Conservation (phyloP, 2,888 invertebrate genomes). For the Odontocolon sp. region DNA sequence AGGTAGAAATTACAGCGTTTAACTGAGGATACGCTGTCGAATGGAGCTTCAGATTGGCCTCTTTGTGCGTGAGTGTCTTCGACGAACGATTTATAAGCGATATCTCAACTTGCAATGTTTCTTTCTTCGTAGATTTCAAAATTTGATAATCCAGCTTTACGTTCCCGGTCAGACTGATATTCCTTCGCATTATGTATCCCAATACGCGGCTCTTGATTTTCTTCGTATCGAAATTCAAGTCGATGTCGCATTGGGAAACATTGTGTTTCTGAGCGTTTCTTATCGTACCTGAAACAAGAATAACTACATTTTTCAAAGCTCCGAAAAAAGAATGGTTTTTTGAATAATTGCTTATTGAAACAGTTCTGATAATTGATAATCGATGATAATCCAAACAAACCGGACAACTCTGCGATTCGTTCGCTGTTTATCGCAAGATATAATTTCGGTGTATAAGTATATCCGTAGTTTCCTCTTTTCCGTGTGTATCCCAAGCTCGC, state of each 20-base stretch:
- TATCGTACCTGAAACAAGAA: conserved; percentile 82
- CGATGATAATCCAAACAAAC: conserved; percentile 79
- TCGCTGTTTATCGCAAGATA: conserved; percentile 89
- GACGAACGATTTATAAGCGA: conserved; percentile 83
- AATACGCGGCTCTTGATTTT: conserved; percentile 87
- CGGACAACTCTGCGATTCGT: conserved; percentile 86
- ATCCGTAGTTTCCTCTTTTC: conserved; percentile 85
- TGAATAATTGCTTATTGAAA: background rate
- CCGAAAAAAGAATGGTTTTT: background rate
- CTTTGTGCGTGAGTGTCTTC: conserved; percentile 83
- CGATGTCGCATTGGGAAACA: conserved; percentile 89
- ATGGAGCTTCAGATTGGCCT: conserved; percentile 86
- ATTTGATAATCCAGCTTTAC: conserved; percentile 87
- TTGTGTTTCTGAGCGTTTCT: conserved; percentile 86
- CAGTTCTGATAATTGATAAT: background rate
- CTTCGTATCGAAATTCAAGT: conserved; percentile 90
- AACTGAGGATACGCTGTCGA: conserved; percentile 89
- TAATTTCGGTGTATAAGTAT: conserved; percentile 87
- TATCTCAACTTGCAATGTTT: conserved; percentile 81
- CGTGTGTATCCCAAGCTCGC: conserved; percentile 84
- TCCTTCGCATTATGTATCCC: conserved; percentile 86
- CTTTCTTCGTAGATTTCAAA: conserved; percentile 79
- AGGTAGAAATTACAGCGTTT: conserved; percentile 73
- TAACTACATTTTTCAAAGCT: background rate
- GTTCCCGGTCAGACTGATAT: conserved; percentile 83